Conservation (phyloP, 2,888 invertebrate genomes). For the Cataglyphis albicans region DNA sequence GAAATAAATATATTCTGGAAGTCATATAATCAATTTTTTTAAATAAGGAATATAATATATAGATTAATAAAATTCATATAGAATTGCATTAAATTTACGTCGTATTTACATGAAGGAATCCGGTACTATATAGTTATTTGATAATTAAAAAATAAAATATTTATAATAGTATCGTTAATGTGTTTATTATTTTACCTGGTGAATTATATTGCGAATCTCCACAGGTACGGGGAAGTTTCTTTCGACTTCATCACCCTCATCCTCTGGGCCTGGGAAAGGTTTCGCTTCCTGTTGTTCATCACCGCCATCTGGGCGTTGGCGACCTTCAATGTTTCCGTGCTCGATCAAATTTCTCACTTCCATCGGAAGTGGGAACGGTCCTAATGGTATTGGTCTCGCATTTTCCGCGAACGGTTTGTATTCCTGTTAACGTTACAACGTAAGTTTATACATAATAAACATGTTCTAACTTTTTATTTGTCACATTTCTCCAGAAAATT, state of each 20-base stretch:
- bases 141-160: neutral
- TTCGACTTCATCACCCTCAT: conserved; percentile 80
- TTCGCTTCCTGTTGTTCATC: conserved; percentile 80
- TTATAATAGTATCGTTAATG: neutral
- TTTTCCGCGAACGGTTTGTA: conserved; percentile 82
- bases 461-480: neutral
- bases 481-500: neutral
- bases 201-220: conserved; percentile 81
- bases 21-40: neutral
- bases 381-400: conserved; percentile 79
- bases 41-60: neutral
- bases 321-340: conserved; percentile 82
- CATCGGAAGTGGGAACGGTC: conserved; percentile 81
- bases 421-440: conserved; percentile 71
- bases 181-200: conserved; percentile 73
- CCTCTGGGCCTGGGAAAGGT: conserved; percentile 79
- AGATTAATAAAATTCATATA: neutral
- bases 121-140: neutral
- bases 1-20: neutral
- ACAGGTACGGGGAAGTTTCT: conserved; percentile 81
- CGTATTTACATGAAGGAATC: neutral
- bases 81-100: neutral
- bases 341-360: conserved; percentile 82
- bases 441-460: neutral
- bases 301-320: conserved; percentile 74